Percentiles rank a stretch among this genome's conserved stretches.
These are phyloP conservation scores for Rhagoletis zephyria DNA, from an alignment of 1,140 invertebrate genomes.

Conservation along the genomic window DNA sequence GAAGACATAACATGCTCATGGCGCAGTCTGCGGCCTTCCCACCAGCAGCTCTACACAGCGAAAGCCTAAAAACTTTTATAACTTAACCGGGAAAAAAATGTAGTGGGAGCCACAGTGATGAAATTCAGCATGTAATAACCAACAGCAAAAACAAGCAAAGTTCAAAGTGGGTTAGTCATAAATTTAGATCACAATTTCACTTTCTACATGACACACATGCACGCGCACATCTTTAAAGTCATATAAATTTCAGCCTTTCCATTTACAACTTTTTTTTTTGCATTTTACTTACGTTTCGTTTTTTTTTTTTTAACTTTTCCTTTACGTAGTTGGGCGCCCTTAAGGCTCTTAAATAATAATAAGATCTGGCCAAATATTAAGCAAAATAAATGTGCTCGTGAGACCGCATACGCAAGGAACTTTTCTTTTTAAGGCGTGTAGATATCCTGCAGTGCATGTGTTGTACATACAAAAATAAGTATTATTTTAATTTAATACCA, in stretches of 20 bases:
- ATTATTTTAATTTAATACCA: neutral
- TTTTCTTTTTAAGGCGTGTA: neutral
- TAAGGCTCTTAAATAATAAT: conserved; percentile 50
- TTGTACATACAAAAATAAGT: neutral
- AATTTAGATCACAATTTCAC: conserved; percentile 36
- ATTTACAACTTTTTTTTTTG: neutral
- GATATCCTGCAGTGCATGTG: neutral
- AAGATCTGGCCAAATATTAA: conserved; percentile 41
- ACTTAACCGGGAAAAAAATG: neutral
- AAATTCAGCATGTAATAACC: neutral
- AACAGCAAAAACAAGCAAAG: conserved; percentile 15
- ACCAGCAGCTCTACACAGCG: no score
- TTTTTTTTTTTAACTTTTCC: neutral
- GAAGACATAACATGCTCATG: neutral
- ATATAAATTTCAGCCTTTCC: conserved; percentile 15
- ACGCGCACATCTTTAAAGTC: conserved; percentile 1
- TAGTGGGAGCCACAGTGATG: neutral
- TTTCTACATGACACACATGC: neutral
- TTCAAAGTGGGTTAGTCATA: conserved; percentile 35
- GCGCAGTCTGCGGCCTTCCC: neutral
- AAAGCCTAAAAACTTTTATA: conserved; percentile 20
- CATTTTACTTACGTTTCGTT: neutral
- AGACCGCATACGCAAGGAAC: neutral
- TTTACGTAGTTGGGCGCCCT: neutral
- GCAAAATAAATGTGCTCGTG: conserved; percentile 33